Evolutionary conservation across 2,797 vertebrate genomes (phyloP).

Genomic region (Enteromius fasciolatus): DNA sequence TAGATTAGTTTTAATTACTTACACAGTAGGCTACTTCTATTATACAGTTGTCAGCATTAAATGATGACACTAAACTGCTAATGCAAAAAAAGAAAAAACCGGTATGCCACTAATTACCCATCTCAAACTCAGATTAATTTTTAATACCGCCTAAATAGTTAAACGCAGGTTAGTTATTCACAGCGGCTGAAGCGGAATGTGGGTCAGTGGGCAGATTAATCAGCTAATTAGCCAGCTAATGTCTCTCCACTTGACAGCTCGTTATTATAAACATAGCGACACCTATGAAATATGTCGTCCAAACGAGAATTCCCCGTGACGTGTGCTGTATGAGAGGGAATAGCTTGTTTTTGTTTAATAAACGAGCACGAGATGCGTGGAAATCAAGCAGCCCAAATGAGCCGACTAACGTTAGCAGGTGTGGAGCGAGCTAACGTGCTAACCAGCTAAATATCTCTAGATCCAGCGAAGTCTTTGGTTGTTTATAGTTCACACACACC

Average conservation of each 20-base stretch:
- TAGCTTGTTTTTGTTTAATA: neutral
- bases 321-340: neutral
- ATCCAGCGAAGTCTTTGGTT: neutral
- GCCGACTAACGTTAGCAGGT: conserved; percentile 69
- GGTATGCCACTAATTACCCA: neutral
- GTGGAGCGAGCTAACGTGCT: conserved; percentile 60
- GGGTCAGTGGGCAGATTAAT: conserved; percentile 51
- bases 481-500: conserved; percentile 61
- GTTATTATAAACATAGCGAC: neutral
- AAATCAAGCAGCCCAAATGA: conserved; percentile 61
- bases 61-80: neutral
- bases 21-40: too few species aligned
- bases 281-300: neutral
- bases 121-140: neutral
- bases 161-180: conserved; percentile 4
- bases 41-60: neutral
- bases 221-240: conserved; percentile 46
- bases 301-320: neutral
- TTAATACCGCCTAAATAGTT: neutral
- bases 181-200: neutral
- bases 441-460: conserved; percentile 34
- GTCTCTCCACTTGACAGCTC: conserved; percentile 50
- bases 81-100: neutral
- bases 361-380: neutral
- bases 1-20: neutral